Evolutionary conservation across 2,113 vertebrate genomes (phyloP).

Genomic region (Megaceryle maxima): DNA sequence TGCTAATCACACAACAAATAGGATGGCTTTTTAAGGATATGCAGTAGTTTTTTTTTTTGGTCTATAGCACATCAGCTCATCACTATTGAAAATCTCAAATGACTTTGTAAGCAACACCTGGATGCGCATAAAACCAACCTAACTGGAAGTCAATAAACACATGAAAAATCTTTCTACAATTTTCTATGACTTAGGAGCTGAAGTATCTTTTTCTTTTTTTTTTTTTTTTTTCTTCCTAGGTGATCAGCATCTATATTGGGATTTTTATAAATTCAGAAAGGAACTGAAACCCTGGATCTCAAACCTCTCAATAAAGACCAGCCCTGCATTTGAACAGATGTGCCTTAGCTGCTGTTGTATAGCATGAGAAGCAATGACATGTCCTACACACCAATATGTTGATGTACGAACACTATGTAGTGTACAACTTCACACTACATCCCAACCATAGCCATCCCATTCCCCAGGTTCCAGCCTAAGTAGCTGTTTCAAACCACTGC

Average conservation of each 20-base stretch:
- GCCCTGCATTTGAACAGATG: background rate
- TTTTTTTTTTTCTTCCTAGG: background rate
- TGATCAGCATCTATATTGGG: background rate
- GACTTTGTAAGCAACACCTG: background rate
- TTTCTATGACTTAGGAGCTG: background rate
- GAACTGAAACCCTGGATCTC: background rate
- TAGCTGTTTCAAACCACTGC: background rate
- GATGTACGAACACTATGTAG: rapidly evolving
- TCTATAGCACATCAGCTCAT: background rate
- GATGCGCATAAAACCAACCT: background rate
- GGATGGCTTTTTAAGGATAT: background rate
- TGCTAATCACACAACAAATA: background rate
- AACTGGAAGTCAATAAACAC: background rate
- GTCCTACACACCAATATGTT: background rate
- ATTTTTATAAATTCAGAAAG: background rate
- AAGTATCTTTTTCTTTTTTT: background rate
- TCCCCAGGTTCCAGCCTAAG: background rate
- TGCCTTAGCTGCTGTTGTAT: background rate
- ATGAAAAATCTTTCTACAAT: background rate
- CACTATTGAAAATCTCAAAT: background rate
- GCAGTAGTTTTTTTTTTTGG: background rate
- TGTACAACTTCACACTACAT: too few species aligned
- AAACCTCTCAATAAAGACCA: background rate
- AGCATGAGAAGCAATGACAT: background rate
- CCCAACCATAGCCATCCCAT: background rate